Percentiles rank a stretch among this genome's conserved stretches.
Evolutionary conservation across 2,113 vertebrate genomes (phyloP).

Genomic region (Bujurquina vittata): DNA sequence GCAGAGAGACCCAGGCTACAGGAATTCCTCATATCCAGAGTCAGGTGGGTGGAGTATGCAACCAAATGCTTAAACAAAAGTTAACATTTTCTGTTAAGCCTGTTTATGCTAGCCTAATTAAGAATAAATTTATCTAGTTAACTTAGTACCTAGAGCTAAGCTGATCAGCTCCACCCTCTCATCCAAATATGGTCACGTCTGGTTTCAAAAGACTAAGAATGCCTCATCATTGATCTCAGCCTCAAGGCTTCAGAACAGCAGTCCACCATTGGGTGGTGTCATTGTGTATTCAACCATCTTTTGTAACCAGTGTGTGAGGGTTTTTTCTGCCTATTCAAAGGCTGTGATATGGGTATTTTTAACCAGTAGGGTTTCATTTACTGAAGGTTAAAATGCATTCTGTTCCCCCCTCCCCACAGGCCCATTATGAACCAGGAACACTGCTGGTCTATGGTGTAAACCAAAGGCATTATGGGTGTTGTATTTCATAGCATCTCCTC

Average conservation of each 20-base stretch:
- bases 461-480: slow-evolving; percentile 19
- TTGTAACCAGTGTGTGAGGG: too few relatives aligned
- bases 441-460: background rate
- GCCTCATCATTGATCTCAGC: background rate
- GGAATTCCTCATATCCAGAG: slow-evolving; percentile 95
- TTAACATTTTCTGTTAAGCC: background rate
- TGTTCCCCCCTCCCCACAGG: too few relatives aligned
- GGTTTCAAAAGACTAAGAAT: background rate
- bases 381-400: too few relatives aligned
- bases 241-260: background rate
- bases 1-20: slow-evolving; percentile 97
- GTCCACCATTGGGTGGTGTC: too few relatives aligned
- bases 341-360: too few relatives aligned
- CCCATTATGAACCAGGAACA: background rate
- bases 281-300: background rate
- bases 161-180: background rate
- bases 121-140: background rate
- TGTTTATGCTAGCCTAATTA: background rate
- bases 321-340: too few relatives aligned
- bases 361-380: too few relatives aligned
- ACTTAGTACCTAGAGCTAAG: background rate
- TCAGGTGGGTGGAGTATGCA: slow-evolving; percentile 82
- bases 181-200: background rate
- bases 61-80: background rate
- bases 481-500: background rate